Evolutionary conservation across 2,797 vertebrate species (phyloP), one percentile per base, ranked within the genome.

Genomic region (Gallinago nigripennis): DNA sequence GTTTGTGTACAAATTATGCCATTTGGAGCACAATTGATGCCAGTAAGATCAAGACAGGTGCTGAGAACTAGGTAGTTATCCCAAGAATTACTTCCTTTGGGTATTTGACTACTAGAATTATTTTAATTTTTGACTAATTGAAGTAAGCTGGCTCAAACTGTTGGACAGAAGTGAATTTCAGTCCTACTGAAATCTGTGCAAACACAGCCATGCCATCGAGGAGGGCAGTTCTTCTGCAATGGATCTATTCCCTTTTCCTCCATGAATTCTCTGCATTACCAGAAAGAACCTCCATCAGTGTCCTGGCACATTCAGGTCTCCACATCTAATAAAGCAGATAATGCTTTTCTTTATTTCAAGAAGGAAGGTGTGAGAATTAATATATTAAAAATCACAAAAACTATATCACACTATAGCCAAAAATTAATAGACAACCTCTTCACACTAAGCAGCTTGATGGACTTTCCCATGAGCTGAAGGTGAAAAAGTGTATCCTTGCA

Each of bases 181-280:
- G 2, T 12, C 23, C 8, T 54, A 16, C 27, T 25, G 8, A 76
- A 71, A 41, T 65, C 27, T 14, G 9, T 19, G 17, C 7, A 61
- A 64, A 57, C 3, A 15, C 0, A 69, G 21, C 2, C 27, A 33
- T 0, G 1, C 4, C 33, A 45, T 0, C 45, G 35, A 63, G 17
- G 7, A 66, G 7, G 7, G 12, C 14, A 81, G 19, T 27, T 60
- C 24, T 84, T 71, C 35, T 43, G 16, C 11, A 10, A 45, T 7
- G 25, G 25, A 63, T 69, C 31, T 14, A 13, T 68, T 61, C 35
- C 3, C 16, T 78, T 90, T 50, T 63, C 8, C 9, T 16, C 4
- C 9, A 5, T n/a, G 43, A 64, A 45, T 21, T 39, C 50, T 56
- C 30, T 76, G 12, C 1, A 0, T 48, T 39, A 71, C 46, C 53